A percentile compares a stretch with the other conserved stretches of the same genome.
These are phyloP conservation scores for Thomomys bottae DNA, from an alignment of 2,113 vertebrate species.

Conservation along the genomic window DNA sequence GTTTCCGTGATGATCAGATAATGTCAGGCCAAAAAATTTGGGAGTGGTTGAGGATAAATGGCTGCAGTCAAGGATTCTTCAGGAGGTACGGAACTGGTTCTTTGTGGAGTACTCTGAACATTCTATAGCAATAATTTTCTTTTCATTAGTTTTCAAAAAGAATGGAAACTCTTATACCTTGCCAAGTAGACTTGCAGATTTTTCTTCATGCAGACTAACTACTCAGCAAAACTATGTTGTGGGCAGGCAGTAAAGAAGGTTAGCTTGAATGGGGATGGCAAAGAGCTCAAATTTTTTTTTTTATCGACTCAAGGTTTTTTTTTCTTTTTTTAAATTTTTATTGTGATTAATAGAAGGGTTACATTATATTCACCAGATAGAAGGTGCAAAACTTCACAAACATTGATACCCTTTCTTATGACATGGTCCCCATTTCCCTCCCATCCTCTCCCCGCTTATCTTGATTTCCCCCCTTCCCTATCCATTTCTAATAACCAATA, in stretches of 20 bases:
- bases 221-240: slow-evolving; percentile 47
- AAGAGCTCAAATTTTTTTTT: background rate
- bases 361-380: too few relatives aligned
- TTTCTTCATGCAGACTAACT: slow-evolving; percentile 72
- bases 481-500: too few relatives aligned
- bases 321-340: too few relatives aligned
- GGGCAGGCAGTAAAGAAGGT: slow-evolving; percentile 52
- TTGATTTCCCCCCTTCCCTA: too few relatives aligned
- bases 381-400: too few relatives aligned
- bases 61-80: slow-evolving; percentile 46
- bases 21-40: slow-evolving; percentile 49
- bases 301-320: too few relatives aligned
- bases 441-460: too few relatives aligned
- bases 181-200: slow-evolving; percentile 70
- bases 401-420: too few relatives aligned
- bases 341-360: too few relatives aligned
- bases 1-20: slow-evolving; percentile 49
- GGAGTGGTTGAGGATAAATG: slow-evolving; percentile 61
- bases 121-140: slow-evolving; percentile 74
- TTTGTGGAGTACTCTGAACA: slow-evolving; percentile 73
- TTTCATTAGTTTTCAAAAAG: slow-evolving; percentile 75
- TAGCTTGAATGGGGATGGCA: background rate
- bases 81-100: slow-evolving; percentile 73
- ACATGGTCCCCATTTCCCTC: too few relatives aligned
- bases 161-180: slow-evolving; percentile 69